Percentiles rank a stretch among this genome's conserved stretches.
These are phyloP conservation scores for Myopa tessellatipennis DNA, from an alignment of 2,888 invertebrate genomes.

Conservation along the genomic window DNA sequence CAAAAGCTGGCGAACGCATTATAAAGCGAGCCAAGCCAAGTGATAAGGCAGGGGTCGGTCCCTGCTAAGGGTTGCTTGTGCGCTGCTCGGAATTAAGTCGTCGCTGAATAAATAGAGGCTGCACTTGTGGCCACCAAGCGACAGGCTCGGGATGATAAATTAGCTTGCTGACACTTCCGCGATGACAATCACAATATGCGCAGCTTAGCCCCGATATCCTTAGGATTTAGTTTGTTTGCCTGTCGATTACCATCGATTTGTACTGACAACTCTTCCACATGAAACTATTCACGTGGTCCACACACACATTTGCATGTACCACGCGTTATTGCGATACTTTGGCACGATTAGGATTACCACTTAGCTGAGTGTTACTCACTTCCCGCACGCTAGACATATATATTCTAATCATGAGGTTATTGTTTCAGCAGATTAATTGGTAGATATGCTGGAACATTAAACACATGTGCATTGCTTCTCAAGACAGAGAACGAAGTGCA, in stretches of 20 bases:
- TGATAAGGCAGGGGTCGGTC: slow-evolving; percentile 45
- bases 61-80: slow-evolving; percentile 36
- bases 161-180: slow-evolving; percentile 52
- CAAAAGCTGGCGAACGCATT: slow-evolving; percentile 41
- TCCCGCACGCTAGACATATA: neutral
- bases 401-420: slow-evolving; percentile 26
- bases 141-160: slow-evolving; percentile 51
- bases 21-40: slow-evolving; percentile 20
- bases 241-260: slow-evolving; percentile 34
- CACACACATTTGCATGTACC: slow-evolving; percentile 29
- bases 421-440: slow-evolving; percentile 28
- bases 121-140: slow-evolving; percentile 43
- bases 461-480: slow-evolving; percentile 8
- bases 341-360: neutral
- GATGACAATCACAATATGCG: slow-evolving; percentile 50
- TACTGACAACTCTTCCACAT: neutral
- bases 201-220: slow-evolving; percentile 18
- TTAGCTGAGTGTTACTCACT: neutral
- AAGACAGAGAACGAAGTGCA: neutral
- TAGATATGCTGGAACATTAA: slow-evolving; percentile 10
- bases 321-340: slow-evolving; percentile 6
- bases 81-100: slow-evolving; percentile 48
- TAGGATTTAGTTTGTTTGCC: slow-evolving; percentile 17
- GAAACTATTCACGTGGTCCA: slow-evolving; percentile 4
- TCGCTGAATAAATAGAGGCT: slow-evolving; percentile 50